Conservation (phyloP, 2,797 vertebrate genomes). For the Danio aesculapii region DNA sequence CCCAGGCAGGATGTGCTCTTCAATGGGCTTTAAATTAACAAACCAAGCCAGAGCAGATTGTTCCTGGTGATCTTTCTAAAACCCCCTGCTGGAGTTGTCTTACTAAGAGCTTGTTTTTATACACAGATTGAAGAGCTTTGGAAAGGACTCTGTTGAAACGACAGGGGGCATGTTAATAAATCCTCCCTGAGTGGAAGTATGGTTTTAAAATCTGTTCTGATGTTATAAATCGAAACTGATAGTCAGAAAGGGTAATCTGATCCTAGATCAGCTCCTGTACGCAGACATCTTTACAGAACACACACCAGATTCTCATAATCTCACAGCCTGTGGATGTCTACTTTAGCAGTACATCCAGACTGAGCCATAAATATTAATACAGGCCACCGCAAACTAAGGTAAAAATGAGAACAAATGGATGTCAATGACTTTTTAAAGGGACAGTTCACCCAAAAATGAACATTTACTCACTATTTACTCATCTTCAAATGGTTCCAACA, state of each 20-base stretch:
- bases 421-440: neutral
- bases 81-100: slow-evolving; percentile 40
- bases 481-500: no score
- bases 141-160: slow-evolving; percentile 33
- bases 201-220: slow-evolving; percentile 41
- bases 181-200: neutral
- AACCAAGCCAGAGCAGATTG: slow-evolving; percentile 40
- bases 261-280: slow-evolving; percentile 15
- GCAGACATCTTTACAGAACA: slow-evolving; percentile 7
- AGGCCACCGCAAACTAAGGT: slow-evolving; percentile 55
- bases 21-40: slow-evolving; percentile 63
- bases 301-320: slow-evolving; percentile 23
- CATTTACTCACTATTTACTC: no score
- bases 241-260: slow-evolving; percentile 26
- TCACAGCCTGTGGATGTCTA: slow-evolving; percentile 48
- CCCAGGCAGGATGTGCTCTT: slow-evolving; percentile 42
- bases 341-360: slow-evolving; percentile 57
- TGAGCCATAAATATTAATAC: slow-evolving; percentile 63
- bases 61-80: slow-evolving; percentile 40
- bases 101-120: slow-evolving; percentile 42
- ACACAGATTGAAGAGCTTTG: slow-evolving; percentile 40
- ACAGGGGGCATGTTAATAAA: slow-evolving; percentile 43
- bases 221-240: slow-evolving; percentile 23
- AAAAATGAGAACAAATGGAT: slow-evolving; percentile 61
- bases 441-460: no score